phyloP scores from a whole-genome alignment of 2,888 invertebrate genomes.

The Scrobipalpa atriplicella region DNA sequence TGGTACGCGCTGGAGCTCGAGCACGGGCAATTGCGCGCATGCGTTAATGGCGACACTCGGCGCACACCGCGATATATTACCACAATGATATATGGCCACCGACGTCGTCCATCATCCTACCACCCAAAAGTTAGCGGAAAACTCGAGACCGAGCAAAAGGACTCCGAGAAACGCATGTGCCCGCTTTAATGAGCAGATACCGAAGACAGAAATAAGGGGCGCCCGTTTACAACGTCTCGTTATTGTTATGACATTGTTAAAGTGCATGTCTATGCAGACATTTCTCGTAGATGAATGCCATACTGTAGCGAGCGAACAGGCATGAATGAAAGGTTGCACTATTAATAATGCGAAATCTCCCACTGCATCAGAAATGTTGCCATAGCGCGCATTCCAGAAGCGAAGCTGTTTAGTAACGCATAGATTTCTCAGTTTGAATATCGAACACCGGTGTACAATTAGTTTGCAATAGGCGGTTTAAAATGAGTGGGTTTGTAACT shows the following conservation, averaged over 20 bases:
- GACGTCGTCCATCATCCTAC: slow-evolving; percentile 80
- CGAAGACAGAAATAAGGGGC: slow-evolving; percentile 80
- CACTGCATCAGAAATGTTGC: slow-evolving; percentile 33
- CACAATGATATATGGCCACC: slow-evolving; percentile 78
- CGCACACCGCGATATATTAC: slow-evolving; percentile 79
- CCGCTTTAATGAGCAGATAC: slow-evolving; percentile 78
- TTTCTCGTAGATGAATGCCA: slow-evolving; percentile 52
- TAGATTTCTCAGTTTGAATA: background rate
- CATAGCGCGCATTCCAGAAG: slow-evolving; percentile 31
- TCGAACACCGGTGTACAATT: slow-evolving; percentile 37
- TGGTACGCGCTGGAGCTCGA: slow-evolving; percentile 50
- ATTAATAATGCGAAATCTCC: slow-evolving; percentile 34
- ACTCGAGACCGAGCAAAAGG: slow-evolving; percentile 68
- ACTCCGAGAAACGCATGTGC: slow-evolving; percentile 57
- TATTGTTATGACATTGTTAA: slow-evolving; percentile 79
- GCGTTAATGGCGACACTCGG: slow-evolving; percentile 82
- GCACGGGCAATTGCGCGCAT: slow-evolving; percentile 73
- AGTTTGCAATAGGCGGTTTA: slow-evolving; percentile 44
- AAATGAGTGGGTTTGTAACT: slow-evolving; percentile 60
- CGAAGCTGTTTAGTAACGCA: slow-evolving; percentile 22
- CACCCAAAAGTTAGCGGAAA: slow-evolving; percentile 82
- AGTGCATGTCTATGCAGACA: slow-evolving; percentile 59
- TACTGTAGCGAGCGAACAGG: slow-evolving; percentile 33
- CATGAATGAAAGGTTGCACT: slow-evolving; percentile 36
- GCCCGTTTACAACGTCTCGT: slow-evolving; percentile 70